Conservation (phyloP, 2,888 invertebrate species). For the Chrysotoxum bicinctum region DNA sequence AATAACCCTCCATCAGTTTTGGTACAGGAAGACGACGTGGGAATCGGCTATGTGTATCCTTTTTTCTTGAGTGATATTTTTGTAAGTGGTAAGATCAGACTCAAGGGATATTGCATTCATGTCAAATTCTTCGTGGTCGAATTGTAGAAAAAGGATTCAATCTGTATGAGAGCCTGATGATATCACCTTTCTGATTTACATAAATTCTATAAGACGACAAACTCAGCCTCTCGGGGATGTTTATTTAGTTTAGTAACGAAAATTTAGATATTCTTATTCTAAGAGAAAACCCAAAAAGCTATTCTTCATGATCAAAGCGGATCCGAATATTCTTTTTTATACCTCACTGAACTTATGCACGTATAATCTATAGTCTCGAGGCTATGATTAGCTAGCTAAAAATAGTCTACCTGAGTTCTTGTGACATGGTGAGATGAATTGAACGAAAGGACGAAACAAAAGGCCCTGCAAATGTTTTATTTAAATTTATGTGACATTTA, state of each 20-base stretch:
- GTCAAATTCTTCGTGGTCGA: slow-evolving; percentile 59
- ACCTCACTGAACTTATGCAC: slow-evolving; percentile 20
- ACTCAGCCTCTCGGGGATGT: slow-evolving; percentile 54
- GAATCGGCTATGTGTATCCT: slow-evolving; percentile 46
- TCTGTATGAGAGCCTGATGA: slow-evolving; percentile 57
- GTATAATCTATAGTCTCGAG: slow-evolving; percentile 25
- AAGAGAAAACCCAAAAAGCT: slow-evolving; percentile 18
- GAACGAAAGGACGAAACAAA: slow-evolving; percentile 19
- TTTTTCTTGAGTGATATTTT: slow-evolving; percentile 27
- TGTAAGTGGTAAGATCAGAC: slow-evolving; percentile 11
- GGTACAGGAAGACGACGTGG: slow-evolving; percentile 41
- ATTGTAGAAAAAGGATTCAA: slow-evolving; percentile 59
- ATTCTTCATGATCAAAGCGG: slow-evolving; percentile 38
- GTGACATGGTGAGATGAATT: neutral
- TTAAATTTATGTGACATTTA: slow-evolving; percentile 68
- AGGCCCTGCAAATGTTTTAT: slow-evolving; percentile 43
- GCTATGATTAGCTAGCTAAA: slow-evolving; percentile 14
- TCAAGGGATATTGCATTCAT: slow-evolving; percentile 21
- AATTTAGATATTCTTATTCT: slow-evolving; percentile 45
- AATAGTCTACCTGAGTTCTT: neutral
- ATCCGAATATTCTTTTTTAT: slow-evolving; percentile 31
- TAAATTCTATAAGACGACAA: slow-evolving; percentile 45
- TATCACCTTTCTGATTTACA: slow-evolving; percentile 65
- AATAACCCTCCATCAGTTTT: slow-evolving; percentile 55
- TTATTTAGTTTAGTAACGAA: slow-evolving; percentile 57